Evolutionary conservation across 2,888 invertebrate species (phyloP).

Genomic region (Ashinkailepas kermadecensis): DNA sequence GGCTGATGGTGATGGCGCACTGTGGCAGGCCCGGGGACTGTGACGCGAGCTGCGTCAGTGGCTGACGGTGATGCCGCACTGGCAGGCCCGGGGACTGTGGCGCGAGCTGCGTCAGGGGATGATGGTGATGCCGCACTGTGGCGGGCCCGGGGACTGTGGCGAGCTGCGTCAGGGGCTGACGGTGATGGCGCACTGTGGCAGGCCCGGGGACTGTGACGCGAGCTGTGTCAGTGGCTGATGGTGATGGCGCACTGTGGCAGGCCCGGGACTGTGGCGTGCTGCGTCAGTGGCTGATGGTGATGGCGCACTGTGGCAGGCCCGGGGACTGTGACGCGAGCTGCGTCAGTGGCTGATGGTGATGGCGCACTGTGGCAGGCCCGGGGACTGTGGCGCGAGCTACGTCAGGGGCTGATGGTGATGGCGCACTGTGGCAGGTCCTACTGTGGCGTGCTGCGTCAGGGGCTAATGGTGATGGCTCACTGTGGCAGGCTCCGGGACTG

Average conservation of each 20-base stretch:
- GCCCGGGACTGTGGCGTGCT: background rate
- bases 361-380: too few species aligned
- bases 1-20: too few species aligned
- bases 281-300: background rate
- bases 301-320: background rate
- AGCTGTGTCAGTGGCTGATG: too few species aligned
- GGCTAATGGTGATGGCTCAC: too few species aligned
- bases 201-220: too few species aligned
- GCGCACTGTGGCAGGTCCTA: too few species aligned
- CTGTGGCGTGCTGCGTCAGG: too few species aligned
- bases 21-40: background rate
- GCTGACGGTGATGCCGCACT: background rate
- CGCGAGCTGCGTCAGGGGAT: background rate
- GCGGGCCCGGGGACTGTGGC: background rate
- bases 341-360: background rate
- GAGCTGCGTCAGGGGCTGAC: background rate
- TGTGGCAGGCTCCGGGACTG: background rate
- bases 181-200: background rate
- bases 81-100: background rate
- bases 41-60: background rate
- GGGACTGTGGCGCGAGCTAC: background rate
- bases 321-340: background rate
- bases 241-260: too few species aligned
- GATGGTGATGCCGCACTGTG: background rate
- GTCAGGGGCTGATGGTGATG: background rate